These are phyloP conservation scores for Fabriciana adippe DNA, from an alignment of 2,888 invertebrate species.

Conservation along the genomic window DNA sequence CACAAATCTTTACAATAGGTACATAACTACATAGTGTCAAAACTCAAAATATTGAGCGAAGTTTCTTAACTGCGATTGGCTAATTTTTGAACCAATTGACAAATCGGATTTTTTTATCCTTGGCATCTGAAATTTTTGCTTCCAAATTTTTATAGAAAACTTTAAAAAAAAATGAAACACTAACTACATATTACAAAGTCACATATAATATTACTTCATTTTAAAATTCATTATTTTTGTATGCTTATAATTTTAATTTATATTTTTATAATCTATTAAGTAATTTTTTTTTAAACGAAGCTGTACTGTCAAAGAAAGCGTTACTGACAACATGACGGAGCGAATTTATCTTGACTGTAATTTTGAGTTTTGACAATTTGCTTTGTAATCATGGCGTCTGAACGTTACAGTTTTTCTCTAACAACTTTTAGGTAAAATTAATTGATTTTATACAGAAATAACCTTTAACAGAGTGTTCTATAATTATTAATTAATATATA, in stretches of 20 bases:
- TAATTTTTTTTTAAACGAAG: conserved; percentile 12
- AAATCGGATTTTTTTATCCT: not conserved
- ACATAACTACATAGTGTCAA: conserved; percentile 41
- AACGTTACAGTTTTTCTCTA: conserved; percentile 98
- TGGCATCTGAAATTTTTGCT: conserved; percentile 14
- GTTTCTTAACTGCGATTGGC: conserved; percentile 53
- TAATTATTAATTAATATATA: not conserved
- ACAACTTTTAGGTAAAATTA: conserved; percentile 85
- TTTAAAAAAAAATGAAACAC: too few relatives aligned
- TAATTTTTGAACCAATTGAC: conserved; percentile 15
- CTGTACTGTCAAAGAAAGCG: not conserved
- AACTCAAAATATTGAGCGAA: conserved; percentile 75
- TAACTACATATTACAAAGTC: too few relatives aligned
- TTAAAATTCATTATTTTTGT: too few relatives aligned
- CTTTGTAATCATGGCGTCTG: conserved; percentile 93
- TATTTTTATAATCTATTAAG: not conserved
- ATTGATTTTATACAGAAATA: not conserved
- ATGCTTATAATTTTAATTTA: not conserved
- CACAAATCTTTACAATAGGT: conserved; percentile 40
- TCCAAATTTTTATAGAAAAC: not conserved
- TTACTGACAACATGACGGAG: conserved; percentile 53
- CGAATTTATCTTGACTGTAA: conserved; percentile 53
- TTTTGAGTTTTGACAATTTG: conserved; percentile 53
- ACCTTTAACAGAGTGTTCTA: not conserved
- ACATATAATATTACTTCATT: too few relatives aligned